Evolutionary conservation across 2,888 invertebrate genomes (phyloP), one percentile per base, ranked within the genome.

Genomic region (Conomelus anceps): DNA sequence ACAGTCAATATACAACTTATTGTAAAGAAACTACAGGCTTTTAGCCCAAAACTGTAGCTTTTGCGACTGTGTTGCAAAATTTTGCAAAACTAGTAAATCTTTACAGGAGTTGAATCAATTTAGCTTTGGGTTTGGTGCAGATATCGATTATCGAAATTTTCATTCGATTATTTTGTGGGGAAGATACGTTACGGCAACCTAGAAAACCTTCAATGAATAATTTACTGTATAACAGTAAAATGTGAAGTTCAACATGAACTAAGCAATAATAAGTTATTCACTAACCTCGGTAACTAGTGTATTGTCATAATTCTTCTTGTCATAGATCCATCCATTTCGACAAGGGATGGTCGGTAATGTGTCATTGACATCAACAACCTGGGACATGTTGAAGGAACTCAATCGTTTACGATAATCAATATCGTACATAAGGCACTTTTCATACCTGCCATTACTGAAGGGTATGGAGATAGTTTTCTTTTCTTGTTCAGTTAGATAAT

Each of bases 221-320:
- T n/a, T n/a, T n/a, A n/a, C n/a, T n/a, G n/a, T n/a, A n/a, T n/a
- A n/a, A n/a, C n/a, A n/a, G n/a, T n/a, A n/a, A n/a, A n/a, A n/a
- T n/a, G n/a, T 17, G 11, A 41, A 11, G 17, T 41, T 41, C n/a
- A 17, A 17, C 63, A 17, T 17, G 63, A 17, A 11, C 34, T 34
- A 34, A 34, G 34, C 9, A 13, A 63, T n/a, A n/a, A 63, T n/a
- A n/a, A 23, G n/a, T 22, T 22, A 6, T 22, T 85, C 17, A 89
- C 89, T 93, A 93, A 96, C 96, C 93, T 96, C 94, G 89, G 96
- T 96, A 22, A 96, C 96, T 4, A 96, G 94, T 0, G 96, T 96
- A 89, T 94, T 94, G 91, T 94, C 94, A 92, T 96, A 96, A 90
- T 95, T 95, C 22, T 95, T 94, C 0, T 93, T 94, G 92, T 95